phyloP scores from a whole-genome alignment of 2,113 vertebrate genomes.

The Crotalus viridis region DNA sequence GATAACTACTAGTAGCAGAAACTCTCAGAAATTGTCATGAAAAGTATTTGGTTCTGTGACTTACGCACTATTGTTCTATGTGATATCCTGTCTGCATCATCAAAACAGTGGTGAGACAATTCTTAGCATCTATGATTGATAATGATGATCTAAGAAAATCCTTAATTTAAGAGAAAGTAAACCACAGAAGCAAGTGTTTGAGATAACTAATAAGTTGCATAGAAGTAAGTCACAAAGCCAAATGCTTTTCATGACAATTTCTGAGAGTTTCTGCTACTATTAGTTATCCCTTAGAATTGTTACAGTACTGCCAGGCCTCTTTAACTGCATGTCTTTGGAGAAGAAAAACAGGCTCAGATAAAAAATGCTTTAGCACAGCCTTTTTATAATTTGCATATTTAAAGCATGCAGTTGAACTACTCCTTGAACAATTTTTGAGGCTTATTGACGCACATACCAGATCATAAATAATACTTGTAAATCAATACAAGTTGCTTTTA shows the following conservation, averaged over 20 bases:
- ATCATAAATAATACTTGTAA: conserved; percentile 16
- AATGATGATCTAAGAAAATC: not conserved
- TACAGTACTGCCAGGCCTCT: not conserved
- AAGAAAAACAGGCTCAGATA: not conserved
- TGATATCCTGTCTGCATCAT: not conserved
- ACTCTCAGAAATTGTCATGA: not conserved
- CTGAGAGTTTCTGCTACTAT: not conserved
- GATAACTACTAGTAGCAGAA: not conserved
- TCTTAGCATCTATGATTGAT: not conserved
- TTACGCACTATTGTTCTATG: not conserved
- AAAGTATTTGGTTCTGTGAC: not conserved
- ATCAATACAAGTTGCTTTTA: not conserved
- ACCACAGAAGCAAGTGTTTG: not conserved
- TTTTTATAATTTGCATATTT: not conserved
- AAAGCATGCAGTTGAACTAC: not conserved
- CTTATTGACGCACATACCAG: not conserved
- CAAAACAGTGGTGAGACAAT: not conserved
- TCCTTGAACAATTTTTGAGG: not conserved
- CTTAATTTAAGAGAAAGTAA: not conserved
- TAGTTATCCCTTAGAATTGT: not conserved
- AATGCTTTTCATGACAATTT: not conserved
- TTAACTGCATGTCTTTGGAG: not conserved
- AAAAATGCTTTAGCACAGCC: not conserved
- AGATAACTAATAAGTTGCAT: not conserved
- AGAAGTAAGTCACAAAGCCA: not conserved